Evolutionary conservation across 2,113 vertebrate species (phyloP).

Genomic region (Hiodon tergisus): DNA sequence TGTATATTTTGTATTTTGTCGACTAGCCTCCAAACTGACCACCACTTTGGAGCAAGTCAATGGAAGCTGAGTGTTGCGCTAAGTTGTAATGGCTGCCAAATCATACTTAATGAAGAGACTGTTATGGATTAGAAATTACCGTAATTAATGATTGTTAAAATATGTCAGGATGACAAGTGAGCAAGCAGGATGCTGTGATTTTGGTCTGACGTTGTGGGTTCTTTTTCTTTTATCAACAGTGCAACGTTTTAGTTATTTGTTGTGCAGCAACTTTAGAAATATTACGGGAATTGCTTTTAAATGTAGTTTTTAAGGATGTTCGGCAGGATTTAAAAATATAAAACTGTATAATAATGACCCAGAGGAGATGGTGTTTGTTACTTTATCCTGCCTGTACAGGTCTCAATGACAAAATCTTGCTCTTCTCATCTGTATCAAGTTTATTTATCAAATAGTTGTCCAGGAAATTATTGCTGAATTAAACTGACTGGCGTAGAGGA

Average conservation of each 20-base stretch:
- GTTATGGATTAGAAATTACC: slow-evolving; percentile 31
- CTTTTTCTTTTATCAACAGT: background rate
- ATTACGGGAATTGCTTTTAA: too few relatives aligned
- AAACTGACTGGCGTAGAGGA: too few relatives aligned
- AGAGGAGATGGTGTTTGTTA: too few relatives aligned
- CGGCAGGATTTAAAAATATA: too few relatives aligned
- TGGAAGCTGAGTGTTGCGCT: slow-evolving; percentile 34
- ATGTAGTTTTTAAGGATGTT: too few relatives aligned
- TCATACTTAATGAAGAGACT: slow-evolving; percentile 29
- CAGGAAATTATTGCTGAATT: too few relatives aligned
- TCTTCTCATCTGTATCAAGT: too few relatives aligned
- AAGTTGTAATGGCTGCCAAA: slow-evolving; percentile 32
- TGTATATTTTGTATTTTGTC: too few relatives aligned
- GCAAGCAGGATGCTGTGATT: background rate
- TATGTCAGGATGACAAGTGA: slow-evolving; percentile 29
- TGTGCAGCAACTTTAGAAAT: background rate
- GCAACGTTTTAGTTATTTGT: background rate
- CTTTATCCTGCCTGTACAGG: too few relatives aligned
- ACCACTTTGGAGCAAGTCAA: slow-evolving; percentile 17
- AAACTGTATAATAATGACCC: too few relatives aligned
- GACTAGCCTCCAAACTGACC: background rate
- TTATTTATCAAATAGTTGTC: too few relatives aligned
- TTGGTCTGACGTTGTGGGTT: background rate
- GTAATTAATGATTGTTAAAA: slow-evolving; percentile 34
- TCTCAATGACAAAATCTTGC: too few relatives aligned